Percentiles rank a stretch among this genome's conserved stretches.
phyloP scores from a whole-genome alignment of 2,888 invertebrate species.

The Embidobia sp. region DNA sequence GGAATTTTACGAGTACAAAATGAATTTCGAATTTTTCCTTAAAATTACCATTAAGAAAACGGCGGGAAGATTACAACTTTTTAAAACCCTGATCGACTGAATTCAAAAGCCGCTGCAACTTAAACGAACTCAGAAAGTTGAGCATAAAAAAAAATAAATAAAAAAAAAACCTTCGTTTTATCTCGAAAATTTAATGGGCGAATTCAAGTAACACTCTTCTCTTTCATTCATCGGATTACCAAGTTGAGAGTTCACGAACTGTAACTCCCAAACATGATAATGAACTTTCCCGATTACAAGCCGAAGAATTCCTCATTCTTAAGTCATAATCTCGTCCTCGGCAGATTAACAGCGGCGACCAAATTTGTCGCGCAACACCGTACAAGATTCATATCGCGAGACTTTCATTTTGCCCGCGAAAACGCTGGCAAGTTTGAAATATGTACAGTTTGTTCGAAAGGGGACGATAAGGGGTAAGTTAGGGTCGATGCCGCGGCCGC shows the following conservation, averaged over 20 bases:
- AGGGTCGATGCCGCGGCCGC: slow-evolving; percentile 27
- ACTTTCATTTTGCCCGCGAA: slow-evolving; percentile 33
- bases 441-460: slow-evolving; percentile 25
- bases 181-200: too few relatives aligned
- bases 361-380: slow-evolving; percentile 41
- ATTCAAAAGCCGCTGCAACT: too few relatives aligned
- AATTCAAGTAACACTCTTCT: not conserved
- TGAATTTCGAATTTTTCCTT: too few relatives aligned
- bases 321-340: slow-evolving; percentile 23
- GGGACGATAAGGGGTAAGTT: slow-evolving; percentile 55
- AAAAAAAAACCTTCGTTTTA: too few relatives aligned
- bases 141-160: too few relatives aligned
- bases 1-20: too few relatives aligned
- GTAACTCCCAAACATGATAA: slow-evolving; percentile 34
- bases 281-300: slow-evolving; percentile 32
- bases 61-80: too few relatives aligned
- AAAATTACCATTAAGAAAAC: too few relatives aligned
- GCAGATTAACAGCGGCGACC: slow-evolving; percentile 26
- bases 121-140: too few relatives aligned
- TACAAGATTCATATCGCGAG: slow-evolving; percentile 24
- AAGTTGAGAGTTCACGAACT: slow-evolving; percentile 26
- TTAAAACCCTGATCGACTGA: too few relatives aligned
- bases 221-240: slow-evolving; percentile 8
- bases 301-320: slow-evolving; percentile 20
- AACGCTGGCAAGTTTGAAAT: slow-evolving; percentile 47